Percentiles rank a stretch among this genome's conserved stretches.
Evolutionary conservation across 2,113 vertebrate species (phyloP).

Genomic region (Stigmatopora argus): DNA sequence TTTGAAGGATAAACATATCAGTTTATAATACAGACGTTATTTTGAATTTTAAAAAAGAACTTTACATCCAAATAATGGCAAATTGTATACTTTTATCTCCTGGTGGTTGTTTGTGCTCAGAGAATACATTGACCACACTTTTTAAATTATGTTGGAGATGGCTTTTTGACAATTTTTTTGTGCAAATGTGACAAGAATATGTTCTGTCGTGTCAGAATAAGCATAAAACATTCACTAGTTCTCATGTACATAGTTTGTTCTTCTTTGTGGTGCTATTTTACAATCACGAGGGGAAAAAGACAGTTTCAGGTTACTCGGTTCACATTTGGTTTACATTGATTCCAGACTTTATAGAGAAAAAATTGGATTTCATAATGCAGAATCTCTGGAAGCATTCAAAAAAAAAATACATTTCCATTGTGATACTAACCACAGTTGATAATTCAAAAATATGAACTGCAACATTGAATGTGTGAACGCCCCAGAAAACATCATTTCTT

Average conservation of each 20-base stretch:
- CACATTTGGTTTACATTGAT: slow-evolving; percentile 11
- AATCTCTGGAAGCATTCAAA: slow-evolving; percentile 26
- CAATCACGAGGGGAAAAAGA: slow-evolving; percentile 26
- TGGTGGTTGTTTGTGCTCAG: slow-evolving; percentile 41
- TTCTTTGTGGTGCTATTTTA: slow-evolving; percentile 60
- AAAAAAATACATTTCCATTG: slow-evolving; percentile 16
- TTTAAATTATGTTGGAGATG: slow-evolving; percentile 43
- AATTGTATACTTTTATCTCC: slow-evolving; percentile 13
- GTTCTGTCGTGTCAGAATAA: slow-evolving; percentile 51
- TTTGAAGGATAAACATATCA: slow-evolving; percentile 38
- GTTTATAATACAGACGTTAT: background rate
- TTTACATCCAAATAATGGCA: background rate
- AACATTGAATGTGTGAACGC: slow-evolving; percentile 31
- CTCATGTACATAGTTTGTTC: slow-evolving; percentile 61
- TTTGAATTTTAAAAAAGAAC: background rate
- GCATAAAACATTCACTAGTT: slow-evolving; percentile 62
- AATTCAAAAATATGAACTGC: slow-evolving; percentile 18
- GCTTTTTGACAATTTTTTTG: slow-evolving; percentile 45
- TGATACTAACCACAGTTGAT: background rate
- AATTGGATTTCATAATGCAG: slow-evolving; percentile 31
- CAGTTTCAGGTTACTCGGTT: slow-evolving; percentile 27
- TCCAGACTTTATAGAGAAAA: slow-evolving; percentile 4
- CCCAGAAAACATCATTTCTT: slow-evolving; percentile 24
- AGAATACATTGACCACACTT: slow-evolving; percentile 51
- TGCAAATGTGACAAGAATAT: slow-evolving; percentile 65